Base-by-base conservation (phyloP, 1,140 invertebrate genomes). In the Drosophila lini region DNA sequence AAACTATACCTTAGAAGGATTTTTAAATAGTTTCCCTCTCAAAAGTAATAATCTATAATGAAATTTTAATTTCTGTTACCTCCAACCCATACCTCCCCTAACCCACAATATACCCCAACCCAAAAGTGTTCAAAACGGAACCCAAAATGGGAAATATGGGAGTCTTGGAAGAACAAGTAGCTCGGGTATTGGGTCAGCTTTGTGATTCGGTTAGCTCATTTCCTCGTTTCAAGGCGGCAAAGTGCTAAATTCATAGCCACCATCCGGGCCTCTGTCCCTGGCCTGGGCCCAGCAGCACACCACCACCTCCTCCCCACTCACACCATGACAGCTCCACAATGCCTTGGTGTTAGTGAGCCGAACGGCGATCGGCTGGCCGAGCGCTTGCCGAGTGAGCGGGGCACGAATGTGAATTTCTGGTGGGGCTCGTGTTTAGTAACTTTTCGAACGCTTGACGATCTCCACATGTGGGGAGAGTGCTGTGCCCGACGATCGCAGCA, bases 371-470 rank as follows among this genome's bases (percentile, higher is more conserved):
- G 22, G 25, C 10, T 13, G 16, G 19, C 44, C 62, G 62, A 67
- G 13, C 32, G 36, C 10, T 11, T 40, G 42, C 65, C 38, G 38
- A 13, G 58, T 61, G 67, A 34, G 69, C 40, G 47, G 34, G 58
- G 55, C 62, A 88, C 78, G 80, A 81, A 88, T 81, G 78, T 64
- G 63, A 81, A 81, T 83, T 77, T 81, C 86, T 91, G 78, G 75
- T 45, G 77, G 74, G 74, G 70, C 73, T 71, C 88, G 84, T 70
- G 77, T 92, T 92, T 92, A 92, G 91, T 92, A 92, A 80, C 78
- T 81, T 64, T 92, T 92, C 84, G 91, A 92, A 90, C 91, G 91
- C 82, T 92, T 92, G 91, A 89, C 91, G 91, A 91, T 92, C 91
- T 89, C 91, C 91, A 88, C 84, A 92, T 92, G 89, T 91, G 85